Evolutionary conservation across 2,888 invertebrate species (phyloP).

Genomic region (Abscondita cerata): DNA sequence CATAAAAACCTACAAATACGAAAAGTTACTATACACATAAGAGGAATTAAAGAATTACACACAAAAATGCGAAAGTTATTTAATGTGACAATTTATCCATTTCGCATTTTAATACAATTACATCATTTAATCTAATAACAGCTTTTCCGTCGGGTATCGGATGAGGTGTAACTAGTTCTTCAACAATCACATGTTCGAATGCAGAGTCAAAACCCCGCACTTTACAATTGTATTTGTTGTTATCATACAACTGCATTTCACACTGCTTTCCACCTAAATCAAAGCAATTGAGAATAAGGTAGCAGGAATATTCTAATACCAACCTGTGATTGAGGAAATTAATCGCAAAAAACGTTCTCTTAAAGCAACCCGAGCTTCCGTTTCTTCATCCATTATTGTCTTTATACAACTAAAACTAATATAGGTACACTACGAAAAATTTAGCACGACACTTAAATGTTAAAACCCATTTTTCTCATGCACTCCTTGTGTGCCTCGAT

Average conservation of each 20-base stretch:
- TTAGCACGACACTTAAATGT: constrained; percentile 71
- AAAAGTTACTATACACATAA: no score
- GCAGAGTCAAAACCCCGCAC: constrained; percentile 50
- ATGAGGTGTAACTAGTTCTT: constrained; percentile 49
- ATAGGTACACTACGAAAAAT: constrained; percentile 14
- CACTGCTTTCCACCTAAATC: constrained; percentile 41
- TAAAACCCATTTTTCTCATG: constrained; percentile 96
- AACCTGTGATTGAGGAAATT: constrained; percentile 51
- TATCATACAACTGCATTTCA: constrained; percentile 49
- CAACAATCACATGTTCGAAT: constrained; percentile 52
- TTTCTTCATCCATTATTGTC: constrained; percentile 27
- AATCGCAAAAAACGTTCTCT: constrained; percentile 51
- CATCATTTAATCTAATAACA: constrained; percentile 51
- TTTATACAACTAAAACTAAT: constrained; percentile 8
- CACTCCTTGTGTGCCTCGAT: constrained; percentile 98
- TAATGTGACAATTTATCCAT: constrained; percentile 14
- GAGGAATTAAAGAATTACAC: background rate
- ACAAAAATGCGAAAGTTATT: background rate
- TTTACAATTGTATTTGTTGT: constrained; percentile 47
- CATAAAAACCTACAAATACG: no score
- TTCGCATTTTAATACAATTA: constrained; percentile 45
- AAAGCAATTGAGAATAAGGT: background rate
- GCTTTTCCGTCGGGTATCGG: constrained; percentile 44
- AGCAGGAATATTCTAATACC: constrained; percentile 13
- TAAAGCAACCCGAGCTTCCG: constrained; percentile 48